A percentile compares a stretch with the other conserved stretches of the same genome.
Conservation (phyloP, 1,140 invertebrate genomes). For the Habropoda laboriosa region DNA sequence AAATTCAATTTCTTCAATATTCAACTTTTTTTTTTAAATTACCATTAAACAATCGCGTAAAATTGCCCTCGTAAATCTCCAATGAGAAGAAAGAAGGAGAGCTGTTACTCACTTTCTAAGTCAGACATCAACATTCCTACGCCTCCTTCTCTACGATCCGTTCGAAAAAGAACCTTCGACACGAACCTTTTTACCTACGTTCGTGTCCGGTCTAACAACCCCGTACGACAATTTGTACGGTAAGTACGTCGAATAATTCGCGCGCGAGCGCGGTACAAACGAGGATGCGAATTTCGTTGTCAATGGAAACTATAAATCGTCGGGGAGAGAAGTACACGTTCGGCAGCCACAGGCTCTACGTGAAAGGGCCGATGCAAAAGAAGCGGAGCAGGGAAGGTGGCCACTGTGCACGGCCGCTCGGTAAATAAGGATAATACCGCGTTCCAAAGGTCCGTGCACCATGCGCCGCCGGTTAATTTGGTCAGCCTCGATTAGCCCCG, state of each 20-base stretch:
- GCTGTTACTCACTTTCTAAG: too few relatives aligned
- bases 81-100: too few relatives aligned
- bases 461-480: slow-evolving; percentile 53
- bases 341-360: slow-evolving; percentile 9
- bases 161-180: too few relatives aligned
- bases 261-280: slow-evolving; percentile 15
- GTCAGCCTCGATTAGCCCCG: slow-evolving; percentile 59
- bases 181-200: background rate
- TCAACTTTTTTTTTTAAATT: too few relatives aligned
- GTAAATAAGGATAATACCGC: slow-evolving; percentile 60
- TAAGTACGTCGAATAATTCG: background rate
- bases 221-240: background rate
- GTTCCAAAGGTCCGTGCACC: slow-evolving; percentile 44
- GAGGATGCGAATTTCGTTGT: slow-evolving; percentile 4
- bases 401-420: background rate
- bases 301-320: slow-evolving; percentile 8
- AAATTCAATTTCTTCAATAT: too few relatives aligned
- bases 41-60: too few relatives aligned
- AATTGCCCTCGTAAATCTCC: too few relatives aligned
- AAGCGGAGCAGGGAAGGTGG: background rate
- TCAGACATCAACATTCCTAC: too few relatives aligned
- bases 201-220: background rate
- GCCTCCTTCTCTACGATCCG: too few relatives aligned
- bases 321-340: background rate
- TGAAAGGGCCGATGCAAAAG: slow-evolving; percentile 33